Conservation (phyloP, 2,888 invertebrate genomes). For the Creontiades dilutus region DNA sequence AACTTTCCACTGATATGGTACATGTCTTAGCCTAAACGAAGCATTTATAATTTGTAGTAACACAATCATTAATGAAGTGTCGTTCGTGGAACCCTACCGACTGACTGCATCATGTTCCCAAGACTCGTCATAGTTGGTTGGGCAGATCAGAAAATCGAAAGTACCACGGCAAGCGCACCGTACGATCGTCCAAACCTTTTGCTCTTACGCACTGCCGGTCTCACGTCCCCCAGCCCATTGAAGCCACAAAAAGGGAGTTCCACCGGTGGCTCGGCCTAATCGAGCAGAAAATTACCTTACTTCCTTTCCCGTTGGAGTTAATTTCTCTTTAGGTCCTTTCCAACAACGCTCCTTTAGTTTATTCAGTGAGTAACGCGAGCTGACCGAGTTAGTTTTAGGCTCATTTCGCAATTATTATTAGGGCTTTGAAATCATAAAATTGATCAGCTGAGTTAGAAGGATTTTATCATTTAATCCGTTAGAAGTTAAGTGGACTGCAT, state of each 20-base stretch:
- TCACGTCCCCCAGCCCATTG: constrained; percentile 15
- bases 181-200: neutral
- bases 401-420: neutral
- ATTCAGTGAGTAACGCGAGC: neutral
- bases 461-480: too few species aligned
- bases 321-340: constrained; percentile 36
- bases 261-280: constrained; percentile 41
- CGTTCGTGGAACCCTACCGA: too few species aligned
- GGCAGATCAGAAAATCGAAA: neutral
- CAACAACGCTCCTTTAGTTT: constrained; percentile 5
- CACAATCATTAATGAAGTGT: too few species aligned
- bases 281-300: constrained; percentile 54
- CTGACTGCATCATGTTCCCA: too few species aligned
- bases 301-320: neutral
- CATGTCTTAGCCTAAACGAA: too few species aligned
- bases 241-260: constrained; percentile 11
- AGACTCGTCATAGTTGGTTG: neutral
- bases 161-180: neutral
- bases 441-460: too few species aligned
- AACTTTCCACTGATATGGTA: too few species aligned
- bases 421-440: neutral
- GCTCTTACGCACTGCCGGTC: constrained; percentile 22
- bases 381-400: neutral
- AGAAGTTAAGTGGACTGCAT: too few species aligned
- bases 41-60: too few species aligned